A percentile compares a stretch with the other conserved stretches of the same genome.
Conservation (phyloP, 2,797 vertebrate species). For the Ispidina picta region DNA sequence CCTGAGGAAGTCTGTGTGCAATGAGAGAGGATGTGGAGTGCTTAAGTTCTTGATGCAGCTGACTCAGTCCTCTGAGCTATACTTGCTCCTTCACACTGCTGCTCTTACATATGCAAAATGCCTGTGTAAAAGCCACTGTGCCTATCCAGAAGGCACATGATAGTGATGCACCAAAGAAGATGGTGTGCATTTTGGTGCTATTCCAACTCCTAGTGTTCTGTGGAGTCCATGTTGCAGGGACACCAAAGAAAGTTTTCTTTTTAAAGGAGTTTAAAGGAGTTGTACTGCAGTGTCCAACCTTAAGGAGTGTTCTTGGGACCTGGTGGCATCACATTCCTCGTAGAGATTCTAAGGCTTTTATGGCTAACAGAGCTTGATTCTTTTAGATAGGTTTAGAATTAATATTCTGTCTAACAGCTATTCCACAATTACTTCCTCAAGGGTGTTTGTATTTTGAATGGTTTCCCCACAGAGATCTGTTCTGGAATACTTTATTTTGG, state of each 20-base stretch:
- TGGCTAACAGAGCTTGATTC: neutral
- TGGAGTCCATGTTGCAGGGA: neutral
- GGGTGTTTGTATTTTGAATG: neutral
- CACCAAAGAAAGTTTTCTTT: neutral
- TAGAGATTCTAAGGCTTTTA: neutral
- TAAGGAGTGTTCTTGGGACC: neutral
- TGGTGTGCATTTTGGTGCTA: neutral
- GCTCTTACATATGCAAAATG: neutral
- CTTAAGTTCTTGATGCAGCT: neutral
- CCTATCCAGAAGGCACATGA: neutral
- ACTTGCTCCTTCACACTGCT: neutral
- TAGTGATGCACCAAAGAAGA: neutral
- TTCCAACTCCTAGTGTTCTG: neutral
- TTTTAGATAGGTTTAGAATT: neutral
- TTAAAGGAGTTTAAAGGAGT: neutral
- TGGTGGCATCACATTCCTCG: neutral
- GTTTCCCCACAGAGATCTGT: neutral
- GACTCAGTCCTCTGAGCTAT: neutral
- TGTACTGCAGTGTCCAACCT: neutral
- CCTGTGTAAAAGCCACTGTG: neutral
- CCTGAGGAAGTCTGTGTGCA: conserved; percentile 36
- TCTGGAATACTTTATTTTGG: neutral
- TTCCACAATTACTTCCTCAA: neutral
- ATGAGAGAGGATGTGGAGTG: neutral
- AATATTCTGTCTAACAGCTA: neutral